Percentiles rank a stretch among this genome's conserved stretches.
Evolutionary conservation across 2,888 invertebrate species (phyloP).

Genomic region (Strigamia transsilvanica): DNA sequence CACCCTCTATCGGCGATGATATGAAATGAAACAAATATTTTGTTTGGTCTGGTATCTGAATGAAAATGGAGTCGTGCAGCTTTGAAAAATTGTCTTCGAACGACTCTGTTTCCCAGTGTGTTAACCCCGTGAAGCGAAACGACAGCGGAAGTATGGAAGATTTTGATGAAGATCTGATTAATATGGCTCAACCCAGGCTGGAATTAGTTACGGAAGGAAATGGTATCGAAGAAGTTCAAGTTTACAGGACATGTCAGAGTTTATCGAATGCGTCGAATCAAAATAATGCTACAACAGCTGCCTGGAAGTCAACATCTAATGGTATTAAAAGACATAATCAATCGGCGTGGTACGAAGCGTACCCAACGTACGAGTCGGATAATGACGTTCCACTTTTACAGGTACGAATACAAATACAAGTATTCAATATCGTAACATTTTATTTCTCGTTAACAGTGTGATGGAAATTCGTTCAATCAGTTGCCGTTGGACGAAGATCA

Average conservation of each 20-base stretch:
- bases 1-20: not conserved
- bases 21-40: not conserved
- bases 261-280: not conserved
- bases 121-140: not conserved
- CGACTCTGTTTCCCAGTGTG: not conserved
- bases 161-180: conserved; percentile 1
- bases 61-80: not conserved
- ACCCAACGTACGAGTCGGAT: not conserved
- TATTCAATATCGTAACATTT: not conserved
- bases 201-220: conserved; percentile 9
- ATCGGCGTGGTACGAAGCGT: not conserved
- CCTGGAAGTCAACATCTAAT: not conserved
- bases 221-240: not conserved
- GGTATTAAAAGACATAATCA: not conserved
- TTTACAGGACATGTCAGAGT: not conserved
- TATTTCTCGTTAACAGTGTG: not conserved
- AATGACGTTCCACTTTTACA: conserved; percentile 34
- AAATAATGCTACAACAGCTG: not conserved
- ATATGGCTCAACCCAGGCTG: not conserved
- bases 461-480: not conserved
- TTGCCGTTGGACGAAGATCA: conserved; percentile 58
- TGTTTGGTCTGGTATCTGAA: not conserved
- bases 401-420: not conserved
- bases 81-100: not conserved
- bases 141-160: not conserved